These are phyloP conservation scores for Drosophila bocki DNA, from an alignment of 1,140 invertebrate genomes.

Conservation along the genomic window DNA sequence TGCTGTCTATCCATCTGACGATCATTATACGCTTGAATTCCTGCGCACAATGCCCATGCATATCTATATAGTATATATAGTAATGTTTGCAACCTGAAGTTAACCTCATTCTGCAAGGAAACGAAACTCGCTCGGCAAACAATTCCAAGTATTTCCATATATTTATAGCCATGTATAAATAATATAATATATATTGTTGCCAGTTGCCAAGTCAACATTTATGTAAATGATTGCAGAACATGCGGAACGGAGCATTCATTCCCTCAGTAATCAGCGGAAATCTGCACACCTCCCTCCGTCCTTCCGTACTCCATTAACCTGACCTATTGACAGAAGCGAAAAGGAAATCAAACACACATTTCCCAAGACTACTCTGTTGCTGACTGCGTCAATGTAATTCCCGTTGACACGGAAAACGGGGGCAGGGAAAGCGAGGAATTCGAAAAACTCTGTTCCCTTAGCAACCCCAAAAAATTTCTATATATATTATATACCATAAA, in stretches of 20 bases:
- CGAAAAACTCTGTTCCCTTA: conserved; percentile 31
- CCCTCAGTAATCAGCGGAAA: conserved; percentile 30
- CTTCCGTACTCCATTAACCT: conserved; percentile 18
- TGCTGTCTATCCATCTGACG: conserved; percentile 46
- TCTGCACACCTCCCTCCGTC: conserved; percentile 12
- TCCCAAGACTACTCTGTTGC: conserved; percentile 5
- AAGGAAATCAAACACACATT: conserved; percentile 50
- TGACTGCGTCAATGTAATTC: conserved; percentile 66
- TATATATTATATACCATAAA: conserved; percentile 11
- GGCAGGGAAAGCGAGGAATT: conserved; percentile 7
- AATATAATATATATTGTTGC: conserved; percentile 11
- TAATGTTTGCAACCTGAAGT: conserved; percentile 38
- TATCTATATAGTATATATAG: conserved; percentile 7
- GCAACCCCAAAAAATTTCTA: conserved; percentile 33
- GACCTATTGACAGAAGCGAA: conserved; percentile 54
- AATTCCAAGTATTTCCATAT: conserved; percentile 48
- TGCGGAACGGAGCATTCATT: conserved; percentile 22
- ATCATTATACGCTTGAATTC: conserved; percentile 70
- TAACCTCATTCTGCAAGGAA: conserved; percentile 39
- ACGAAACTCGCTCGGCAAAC: conserved; percentile 1
- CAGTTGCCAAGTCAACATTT: conserved; percentile 53
- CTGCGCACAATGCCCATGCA: conserved; percentile 43
- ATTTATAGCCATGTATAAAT: conserved; percentile 24
- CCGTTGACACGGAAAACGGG: conserved; percentile 58
- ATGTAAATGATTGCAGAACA: conserved; percentile 52